phyloP scores from a whole-genome alignment of 2,113 vertebrate species.

The Felis catus region DNA sequence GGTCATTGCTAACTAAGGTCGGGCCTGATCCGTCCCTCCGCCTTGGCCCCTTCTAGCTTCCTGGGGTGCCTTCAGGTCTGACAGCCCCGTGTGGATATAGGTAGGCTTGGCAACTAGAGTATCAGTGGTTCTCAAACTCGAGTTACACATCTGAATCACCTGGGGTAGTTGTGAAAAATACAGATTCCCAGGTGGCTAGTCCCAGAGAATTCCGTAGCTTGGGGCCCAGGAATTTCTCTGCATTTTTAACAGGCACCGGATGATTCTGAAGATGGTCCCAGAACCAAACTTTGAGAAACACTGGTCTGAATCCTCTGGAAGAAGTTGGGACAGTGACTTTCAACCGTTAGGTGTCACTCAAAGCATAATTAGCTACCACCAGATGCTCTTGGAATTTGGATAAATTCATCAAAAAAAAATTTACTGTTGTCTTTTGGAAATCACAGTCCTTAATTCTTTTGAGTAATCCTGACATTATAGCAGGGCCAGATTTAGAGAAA shows the following conservation, averaged over 20 bases:
- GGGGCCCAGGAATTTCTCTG: background rate
- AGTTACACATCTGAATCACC: background rate
- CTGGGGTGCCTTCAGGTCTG: background rate
- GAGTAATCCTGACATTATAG: constrained; percentile 37
- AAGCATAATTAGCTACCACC: background rate
- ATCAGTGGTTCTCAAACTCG: background rate
- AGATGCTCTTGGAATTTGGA: background rate
- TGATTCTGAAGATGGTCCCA: background rate
- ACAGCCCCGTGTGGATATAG: background rate
- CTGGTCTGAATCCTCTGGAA: background rate
- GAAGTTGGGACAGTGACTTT: background rate
- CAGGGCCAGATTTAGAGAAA: constrained; percentile 42
- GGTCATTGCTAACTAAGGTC: background rate
- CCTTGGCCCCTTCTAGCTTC: background rate
- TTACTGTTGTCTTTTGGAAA: constrained; percentile 36
- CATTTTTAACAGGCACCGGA: background rate
- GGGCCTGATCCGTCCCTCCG: background rate
- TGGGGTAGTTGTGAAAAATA: background rate
- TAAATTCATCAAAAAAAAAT: background rate
- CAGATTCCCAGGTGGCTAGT: background rate
- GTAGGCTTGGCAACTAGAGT: background rate
- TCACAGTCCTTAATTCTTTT: constrained; percentile 48
- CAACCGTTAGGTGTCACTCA: constrained; percentile 61
- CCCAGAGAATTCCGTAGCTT: background rate
- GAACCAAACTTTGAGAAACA: background rate